These are phyloP conservation scores for Dyspetes luteomarginatus DNA, from an alignment of 2,888 invertebrate genomes.

Conservation along the genomic window DNA sequence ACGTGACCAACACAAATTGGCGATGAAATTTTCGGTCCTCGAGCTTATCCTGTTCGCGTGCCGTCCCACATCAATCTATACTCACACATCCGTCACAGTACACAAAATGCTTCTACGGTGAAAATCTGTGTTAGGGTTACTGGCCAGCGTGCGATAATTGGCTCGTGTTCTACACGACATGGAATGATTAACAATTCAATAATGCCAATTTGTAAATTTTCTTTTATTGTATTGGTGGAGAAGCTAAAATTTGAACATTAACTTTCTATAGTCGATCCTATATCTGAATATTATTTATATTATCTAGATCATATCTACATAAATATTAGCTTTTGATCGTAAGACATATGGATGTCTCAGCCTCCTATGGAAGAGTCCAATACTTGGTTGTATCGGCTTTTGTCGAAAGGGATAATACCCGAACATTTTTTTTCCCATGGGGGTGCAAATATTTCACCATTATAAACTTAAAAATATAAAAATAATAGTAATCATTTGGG, in stretches of 20 bases:
- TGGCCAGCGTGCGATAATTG: constrained; percentile 10
- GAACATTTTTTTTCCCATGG: too few species aligned
- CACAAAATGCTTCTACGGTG: neutral
- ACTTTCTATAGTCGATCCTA: neutral
- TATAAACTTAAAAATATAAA: too few species aligned
- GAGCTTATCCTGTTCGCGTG: constrained; percentile 39
- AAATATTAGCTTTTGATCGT: too few species aligned
- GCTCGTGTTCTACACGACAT: neutral
- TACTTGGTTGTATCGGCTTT: too few species aligned
- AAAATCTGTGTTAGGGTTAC: neutral
- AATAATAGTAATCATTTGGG: too few species aligned
- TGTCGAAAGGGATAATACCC: too few species aligned
- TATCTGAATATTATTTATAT: neutral
- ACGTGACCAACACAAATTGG: constrained; percentile 58
- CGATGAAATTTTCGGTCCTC: constrained; percentile 51
- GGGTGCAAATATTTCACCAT: too few species aligned
- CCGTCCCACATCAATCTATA: constrained; percentile 35
- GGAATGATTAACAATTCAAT: neutral
- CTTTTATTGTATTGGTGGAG: too few species aligned
- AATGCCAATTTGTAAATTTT: too few species aligned
- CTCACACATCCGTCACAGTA: neutral
- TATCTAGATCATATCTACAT: too few species aligned
- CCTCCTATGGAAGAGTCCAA: too few species aligned
- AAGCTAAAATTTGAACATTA: neutral
- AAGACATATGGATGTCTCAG: too few species aligned